phyloP scores from a whole-genome alignment of 2,888 invertebrate genomes.

The Flabesymbios commensalis region DNA sequence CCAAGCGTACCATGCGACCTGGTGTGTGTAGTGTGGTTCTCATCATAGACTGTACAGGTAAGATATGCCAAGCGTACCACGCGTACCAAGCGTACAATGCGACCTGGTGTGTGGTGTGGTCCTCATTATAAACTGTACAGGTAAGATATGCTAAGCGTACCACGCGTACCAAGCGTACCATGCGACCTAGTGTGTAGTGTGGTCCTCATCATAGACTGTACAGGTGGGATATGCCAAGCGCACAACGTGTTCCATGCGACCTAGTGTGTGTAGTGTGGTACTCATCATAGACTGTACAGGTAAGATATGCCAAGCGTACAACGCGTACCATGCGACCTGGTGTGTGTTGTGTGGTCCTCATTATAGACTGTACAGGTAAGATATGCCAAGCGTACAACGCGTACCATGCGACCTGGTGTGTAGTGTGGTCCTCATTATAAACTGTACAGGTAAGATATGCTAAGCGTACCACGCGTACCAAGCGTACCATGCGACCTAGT shows the following conservation, averaged over 20 bases:
- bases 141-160: no score
- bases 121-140: no score
- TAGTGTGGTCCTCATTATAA: no score
- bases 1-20: slow-evolving; percentile 46
- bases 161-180: slow-evolving; percentile 48
- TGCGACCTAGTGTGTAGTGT: slow-evolving; percentile 47
- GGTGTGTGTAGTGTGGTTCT: slow-evolving; percentile 53
- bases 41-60: slow-evolving; percentile 55
- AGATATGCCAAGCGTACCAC: slow-evolving; percentile 25
- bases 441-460: no score
- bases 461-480: no score
- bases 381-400: no score
- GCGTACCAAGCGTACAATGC: no score
- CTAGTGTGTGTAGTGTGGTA: no score
- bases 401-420: slow-evolving; percentile 47
- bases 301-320: slow-evolving; percentile 40
- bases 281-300: neutral
- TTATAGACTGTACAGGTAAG: slow-evolving; percentile 57
- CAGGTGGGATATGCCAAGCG: no score
- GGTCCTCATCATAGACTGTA: slow-evolving; percentile 56
- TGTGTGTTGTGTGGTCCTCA: slow-evolving; percentile 50
- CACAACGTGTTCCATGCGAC: no score
- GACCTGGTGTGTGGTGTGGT: no score
- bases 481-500: no score
- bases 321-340: slow-evolving; percentile 50